Conservation (phyloP, 1,140 invertebrate species). For the Solenopsis fugax region DNA sequence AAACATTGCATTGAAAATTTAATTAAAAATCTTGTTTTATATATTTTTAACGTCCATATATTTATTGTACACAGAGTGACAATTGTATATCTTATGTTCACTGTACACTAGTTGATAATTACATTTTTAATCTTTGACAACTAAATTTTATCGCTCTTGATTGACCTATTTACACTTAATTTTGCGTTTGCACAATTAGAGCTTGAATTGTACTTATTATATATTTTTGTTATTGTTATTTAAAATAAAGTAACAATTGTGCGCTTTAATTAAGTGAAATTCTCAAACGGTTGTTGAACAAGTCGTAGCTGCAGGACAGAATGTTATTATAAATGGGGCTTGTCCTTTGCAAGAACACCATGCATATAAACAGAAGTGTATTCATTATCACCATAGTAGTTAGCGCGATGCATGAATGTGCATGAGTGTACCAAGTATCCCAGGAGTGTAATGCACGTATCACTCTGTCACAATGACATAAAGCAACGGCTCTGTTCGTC, state of each 20-base stretch:
- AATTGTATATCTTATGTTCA: too few species aligned
- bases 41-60: too few species aligned
- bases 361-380: not conserved
- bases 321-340: slow-evolving; percentile 54
- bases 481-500: slow-evolving; percentile 35
- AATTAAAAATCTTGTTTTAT: not conserved
- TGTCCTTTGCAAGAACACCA: slow-evolving; percentile 32
- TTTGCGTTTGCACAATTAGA: too few species aligned
- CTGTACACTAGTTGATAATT: too few species aligned
- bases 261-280: slow-evolving; percentile 44
- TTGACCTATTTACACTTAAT: too few species aligned
- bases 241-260: not conserved
- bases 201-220: too few species aligned
- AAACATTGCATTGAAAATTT: not conserved
- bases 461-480: slow-evolving; percentile 24
- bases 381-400: slow-evolving; percentile 28
- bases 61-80: too few species aligned
- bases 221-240: not conserved
- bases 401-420: slow-evolving; percentile 19
- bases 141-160: too few species aligned
- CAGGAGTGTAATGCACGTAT: slow-evolving; percentile 61
- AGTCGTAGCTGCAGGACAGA: not conserved
- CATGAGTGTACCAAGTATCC: not conserved
- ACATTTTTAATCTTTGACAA: too few species aligned
- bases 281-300: slow-evolving; percentile 19